Conservation (phyloP, 2,888 invertebrate species). For the Cephus runcator region DNA sequence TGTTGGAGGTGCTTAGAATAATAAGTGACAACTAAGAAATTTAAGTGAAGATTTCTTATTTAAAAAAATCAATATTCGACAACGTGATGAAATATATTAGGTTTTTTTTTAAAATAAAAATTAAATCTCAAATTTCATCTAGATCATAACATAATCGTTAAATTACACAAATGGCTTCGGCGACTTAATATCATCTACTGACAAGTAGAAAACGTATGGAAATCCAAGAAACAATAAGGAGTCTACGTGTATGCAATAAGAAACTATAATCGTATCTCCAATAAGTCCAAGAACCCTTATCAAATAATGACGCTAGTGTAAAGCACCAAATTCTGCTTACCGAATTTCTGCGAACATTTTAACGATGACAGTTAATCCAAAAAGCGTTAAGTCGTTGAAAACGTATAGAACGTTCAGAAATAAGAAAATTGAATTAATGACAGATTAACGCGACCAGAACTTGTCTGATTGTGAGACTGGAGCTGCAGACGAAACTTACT, state of each 20-base stretch:
- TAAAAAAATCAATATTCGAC: background rate
- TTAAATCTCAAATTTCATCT: background rate
- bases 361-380: background rate
- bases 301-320: background rate
- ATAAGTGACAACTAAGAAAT: background rate
- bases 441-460: background rate
- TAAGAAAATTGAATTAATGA: background rate
- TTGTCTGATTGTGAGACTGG: background rate
- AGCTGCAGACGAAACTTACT: constrained; percentile 47
- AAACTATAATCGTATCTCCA: background rate
- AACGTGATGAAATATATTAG: background rate
- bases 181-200: background rate
- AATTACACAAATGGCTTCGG: background rate
- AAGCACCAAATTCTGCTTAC: background rate
- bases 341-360: background rate
- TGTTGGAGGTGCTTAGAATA: background rate
- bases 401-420: background rate
- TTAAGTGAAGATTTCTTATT: background rate
- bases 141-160: background rate
- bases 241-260: background rate
- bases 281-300: background rate
- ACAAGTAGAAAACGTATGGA: background rate
- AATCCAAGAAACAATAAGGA: background rate
- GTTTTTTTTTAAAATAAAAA: background rate
- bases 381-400: background rate